Evolutionary conservation across 2,797 vertebrate genomes (phyloP), one percentile per base, ranked within the genome.

Genomic region (Cyprinella venusta): DNA sequence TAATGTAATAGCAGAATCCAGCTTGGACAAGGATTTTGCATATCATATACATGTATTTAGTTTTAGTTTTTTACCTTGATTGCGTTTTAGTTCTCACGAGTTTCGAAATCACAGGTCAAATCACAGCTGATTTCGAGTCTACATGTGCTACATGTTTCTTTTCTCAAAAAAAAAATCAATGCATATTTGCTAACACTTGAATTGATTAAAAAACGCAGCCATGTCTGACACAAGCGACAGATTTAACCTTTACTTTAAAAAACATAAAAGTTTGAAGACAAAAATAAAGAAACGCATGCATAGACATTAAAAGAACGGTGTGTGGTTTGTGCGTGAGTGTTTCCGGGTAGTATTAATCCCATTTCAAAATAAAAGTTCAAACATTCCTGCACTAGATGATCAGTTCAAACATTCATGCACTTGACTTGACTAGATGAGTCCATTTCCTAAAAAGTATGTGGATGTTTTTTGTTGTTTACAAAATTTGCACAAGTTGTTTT

Each of bases 301-400:
- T 4, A 33, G 30, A 33, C 30, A 33, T 30, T 30, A 30, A 30
- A 5, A 33, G 4, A 45, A 42, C 7, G 9, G 12, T n/a, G 2
- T 48, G 26, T 16, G 3, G 38, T 2, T 0, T 36, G 61, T 42
- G 38, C 19, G 13, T 18, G 13, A n/a, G 54, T 33, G 38, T 71
- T 71, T 71, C 79, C 68, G 68, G 79, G 1, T 24, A 61, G 79
- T 1, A n/a, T 16, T 7, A 26, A 19, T 9, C 26, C 50, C 26
- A 64, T 65, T 78, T 78, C 76, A 78, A 78, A 78, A 65, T 78
- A 78, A 78, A 78, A 65, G 76, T 78, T 10, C 50, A 9, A 18
- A 40, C 52, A 40, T 24, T 18, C 72, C 33, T 40, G 12, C 30
- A 30, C 26, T 30, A 30, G 26, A 40, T 40, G 8, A 40, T 40